Evolutionary conservation across 2,888 invertebrate species (phyloP), one percentile per base, ranked within the genome.

Genomic region (Amblyjoppa fuscipennis): DNA sequence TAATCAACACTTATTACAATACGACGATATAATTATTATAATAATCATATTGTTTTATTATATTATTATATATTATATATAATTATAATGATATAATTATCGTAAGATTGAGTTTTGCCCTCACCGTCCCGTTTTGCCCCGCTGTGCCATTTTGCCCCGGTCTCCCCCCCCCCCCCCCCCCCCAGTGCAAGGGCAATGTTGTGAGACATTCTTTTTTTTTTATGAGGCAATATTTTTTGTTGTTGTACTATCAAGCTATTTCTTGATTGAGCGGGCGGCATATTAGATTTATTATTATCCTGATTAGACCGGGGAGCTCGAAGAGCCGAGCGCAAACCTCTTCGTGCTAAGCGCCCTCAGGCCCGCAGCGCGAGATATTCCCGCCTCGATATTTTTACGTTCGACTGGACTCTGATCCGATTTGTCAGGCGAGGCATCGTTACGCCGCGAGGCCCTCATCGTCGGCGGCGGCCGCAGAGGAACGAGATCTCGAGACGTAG

Each of bases 381-480:
- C 73, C 68, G 76, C 41, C 76, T 76, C 71, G 76, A 85, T 83
- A 85, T 86, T 87, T 87, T 88, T 86, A 78, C 88, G 81, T 85
- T 85, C 69, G 83, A 86, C 77, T 87, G 87, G 86, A 85, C 83
- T 71, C 88, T 87, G 87, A 88, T 88, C 87, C 87, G 87, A 88
- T 88, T 88, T 87, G 87, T 88, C 86, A 86, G 86, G 51, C 82
- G 84, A 83, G 61, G 84, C 70, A 82, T 88, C 83, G 87, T 86
- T 87, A 87, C 83, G 79, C 86, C 83, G 68, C 76, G 73, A 78
- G 81, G 70, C 78, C 56, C 51, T 75, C 53, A 38, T 56, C 45
- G 31, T 28, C 38, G 59, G 66, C 49, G 13, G 20, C 34, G 13
- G 45, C 66, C 59, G 61, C 68, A 38, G 59, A 73, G 73, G 59